Evolutionary conservation across 2,113 vertebrate genomes (phyloP).

Genomic region (Orthonyx spaldingii): DNA sequence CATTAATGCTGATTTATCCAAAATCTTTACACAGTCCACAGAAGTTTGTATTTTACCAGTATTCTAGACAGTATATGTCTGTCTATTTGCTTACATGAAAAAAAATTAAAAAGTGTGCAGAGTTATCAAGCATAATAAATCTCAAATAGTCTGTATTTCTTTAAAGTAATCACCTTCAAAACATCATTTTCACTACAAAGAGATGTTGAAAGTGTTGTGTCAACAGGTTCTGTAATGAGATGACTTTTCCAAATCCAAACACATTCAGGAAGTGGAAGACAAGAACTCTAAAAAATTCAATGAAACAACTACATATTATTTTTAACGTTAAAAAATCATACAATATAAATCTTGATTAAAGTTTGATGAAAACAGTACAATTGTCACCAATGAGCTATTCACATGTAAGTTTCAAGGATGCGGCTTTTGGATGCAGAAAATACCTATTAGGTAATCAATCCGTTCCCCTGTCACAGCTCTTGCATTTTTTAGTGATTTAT

Average conservation of each 20-base stretch:
- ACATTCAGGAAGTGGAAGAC: not conserved
- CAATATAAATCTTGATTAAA: not conserved
- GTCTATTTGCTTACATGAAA: not conserved
- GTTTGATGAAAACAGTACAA: not conserved
- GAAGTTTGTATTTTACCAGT: not conserved
- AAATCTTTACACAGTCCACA: not conserved
- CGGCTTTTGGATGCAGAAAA: not conserved
- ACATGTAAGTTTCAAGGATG: not conserved
- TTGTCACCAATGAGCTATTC: not conserved
- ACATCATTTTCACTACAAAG: not conserved
- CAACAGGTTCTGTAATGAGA: not conserved
- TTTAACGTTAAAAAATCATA: not conserved
- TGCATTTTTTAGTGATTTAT: conserved; percentile 42
- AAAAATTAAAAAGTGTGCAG: not conserved
- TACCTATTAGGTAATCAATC: conserved; percentile 3
- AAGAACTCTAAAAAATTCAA: not conserved
- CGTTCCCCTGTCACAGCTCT: not conserved
- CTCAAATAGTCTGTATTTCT: not conserved
- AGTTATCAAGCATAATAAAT: not conserved
- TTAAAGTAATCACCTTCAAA: not conserved
- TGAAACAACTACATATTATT: not conserved
- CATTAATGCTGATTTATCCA: not conserved
- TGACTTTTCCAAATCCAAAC: not conserved
- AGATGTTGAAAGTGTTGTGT: not conserved
- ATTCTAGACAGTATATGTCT: not conserved